Percentiles rank a stretch among this genome's conserved stretches.
Conservation (phyloP, 2,113 vertebrate species). For the Mus musculus region DNA sequence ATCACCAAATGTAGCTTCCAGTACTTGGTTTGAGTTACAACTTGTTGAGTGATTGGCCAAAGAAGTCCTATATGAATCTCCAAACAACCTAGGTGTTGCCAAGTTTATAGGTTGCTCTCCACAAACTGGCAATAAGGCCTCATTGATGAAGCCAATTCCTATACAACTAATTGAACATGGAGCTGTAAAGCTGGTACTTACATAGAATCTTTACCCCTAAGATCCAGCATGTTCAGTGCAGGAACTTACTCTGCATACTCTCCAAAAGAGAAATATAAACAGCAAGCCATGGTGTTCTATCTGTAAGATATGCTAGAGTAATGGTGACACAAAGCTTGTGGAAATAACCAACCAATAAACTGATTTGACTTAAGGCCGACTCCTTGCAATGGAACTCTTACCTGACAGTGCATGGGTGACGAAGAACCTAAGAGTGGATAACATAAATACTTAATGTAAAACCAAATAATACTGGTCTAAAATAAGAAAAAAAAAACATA, state of each 20-base stretch:
- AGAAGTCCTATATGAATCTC: neutral
- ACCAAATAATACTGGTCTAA: neutral
- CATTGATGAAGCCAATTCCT: neutral
- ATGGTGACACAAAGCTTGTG: neutral
- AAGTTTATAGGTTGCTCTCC: neutral
- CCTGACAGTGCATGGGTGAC: neutral
- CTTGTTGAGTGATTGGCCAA: neutral
- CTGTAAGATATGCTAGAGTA: neutral
- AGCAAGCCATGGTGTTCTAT: neutral
- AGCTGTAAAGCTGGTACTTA: neutral
- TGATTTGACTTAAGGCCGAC: neutral
- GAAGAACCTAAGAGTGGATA: neutral
- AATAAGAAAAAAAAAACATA: neutral
- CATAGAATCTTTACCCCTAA: neutral
- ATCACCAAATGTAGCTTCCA: neutral
- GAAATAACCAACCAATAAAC: neutral
- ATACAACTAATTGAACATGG: neutral
- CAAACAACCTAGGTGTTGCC: neutral
- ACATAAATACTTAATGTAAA: neutral
- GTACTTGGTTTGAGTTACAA: neutral
- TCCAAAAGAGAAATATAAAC: neutral
- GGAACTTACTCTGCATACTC: neutral
- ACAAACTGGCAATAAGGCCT: neutral
- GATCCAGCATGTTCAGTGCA: neutral
- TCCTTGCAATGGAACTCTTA: neutral